These are phyloP conservation scores for Apodemia hepburni DNA, from an alignment of 2,888 invertebrate species.

Conservation along the genomic window DNA sequence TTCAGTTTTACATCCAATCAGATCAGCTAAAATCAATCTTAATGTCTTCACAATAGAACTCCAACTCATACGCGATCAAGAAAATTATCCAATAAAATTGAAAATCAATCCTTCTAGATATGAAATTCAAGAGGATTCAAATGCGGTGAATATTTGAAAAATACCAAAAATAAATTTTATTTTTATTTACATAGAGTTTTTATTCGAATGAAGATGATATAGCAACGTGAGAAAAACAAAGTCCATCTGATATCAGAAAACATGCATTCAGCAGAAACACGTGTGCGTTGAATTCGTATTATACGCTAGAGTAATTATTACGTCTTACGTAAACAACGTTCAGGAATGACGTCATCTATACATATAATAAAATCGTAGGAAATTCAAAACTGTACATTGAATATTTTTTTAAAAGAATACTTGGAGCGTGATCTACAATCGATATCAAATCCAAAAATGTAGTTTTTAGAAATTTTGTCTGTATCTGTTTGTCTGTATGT, in stretches of 20 bases:
- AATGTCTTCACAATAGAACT: too few species aligned
- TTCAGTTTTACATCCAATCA: too few species aligned
- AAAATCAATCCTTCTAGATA: background rate
- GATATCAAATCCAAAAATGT: too few species aligned
- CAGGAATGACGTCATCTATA: background rate
- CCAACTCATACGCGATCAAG: background rate
- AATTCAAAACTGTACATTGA: too few species aligned
- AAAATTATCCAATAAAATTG: background rate
- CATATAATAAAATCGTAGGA: too few species aligned
- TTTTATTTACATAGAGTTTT: background rate
- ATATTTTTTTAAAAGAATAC: too few species aligned
- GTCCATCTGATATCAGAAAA: background rate
- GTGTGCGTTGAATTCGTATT: conserved; percentile 1
- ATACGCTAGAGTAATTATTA: background rate
- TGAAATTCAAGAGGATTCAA: background rate
- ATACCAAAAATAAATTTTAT: background rate
- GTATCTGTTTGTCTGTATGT: too few species aligned
- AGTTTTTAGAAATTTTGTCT: too few species aligned
- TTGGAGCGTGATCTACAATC: too few species aligned
- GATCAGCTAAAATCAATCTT: too few species aligned
- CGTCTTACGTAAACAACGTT: conserved; percentile 4
- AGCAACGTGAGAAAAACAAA: background rate
- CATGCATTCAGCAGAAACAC: background rate
- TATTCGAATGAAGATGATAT: background rate
- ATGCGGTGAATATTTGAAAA: background rate